These are phyloP conservation scores for Epinephelus fuscoguttatus DNA, from an alignment of 2,113 vertebrate genomes.

Conservation along the genomic window DNA sequence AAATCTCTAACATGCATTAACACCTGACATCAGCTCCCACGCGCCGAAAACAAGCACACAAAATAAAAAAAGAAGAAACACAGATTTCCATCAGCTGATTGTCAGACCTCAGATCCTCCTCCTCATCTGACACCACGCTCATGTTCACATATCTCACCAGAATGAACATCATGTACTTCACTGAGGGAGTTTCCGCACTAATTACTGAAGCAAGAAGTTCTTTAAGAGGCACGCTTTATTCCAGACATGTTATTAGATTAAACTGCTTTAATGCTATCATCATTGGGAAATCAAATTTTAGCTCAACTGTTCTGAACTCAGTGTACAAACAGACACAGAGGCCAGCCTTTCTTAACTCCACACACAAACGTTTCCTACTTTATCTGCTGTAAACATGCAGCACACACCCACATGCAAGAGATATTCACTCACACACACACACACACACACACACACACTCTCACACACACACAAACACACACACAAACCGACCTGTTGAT, in stretches of 20 bases:
- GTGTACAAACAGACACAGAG: neutral
- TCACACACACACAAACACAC: neutral
- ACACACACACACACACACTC: constrained; percentile 7
- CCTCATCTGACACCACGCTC: neutral
- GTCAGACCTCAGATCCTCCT: neutral
- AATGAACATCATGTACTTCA: neutral
- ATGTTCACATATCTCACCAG: neutral
- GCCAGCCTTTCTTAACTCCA: neutral
- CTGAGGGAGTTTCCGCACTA: neutral
- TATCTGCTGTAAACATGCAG: constrained; percentile 1
- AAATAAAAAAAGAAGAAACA: neutral
- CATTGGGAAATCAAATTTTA: constrained; percentile 2
- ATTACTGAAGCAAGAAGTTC: neutral
- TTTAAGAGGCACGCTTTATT: neutral
- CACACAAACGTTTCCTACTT: neutral
- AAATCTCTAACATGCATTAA: neutral
- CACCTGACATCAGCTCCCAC: neutral
- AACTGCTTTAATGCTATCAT: neutral
- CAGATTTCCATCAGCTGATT: neutral
- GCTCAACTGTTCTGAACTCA: neutral
- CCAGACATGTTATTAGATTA: neutral
- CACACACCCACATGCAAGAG: too few relatives aligned
- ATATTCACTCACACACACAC: neutral
- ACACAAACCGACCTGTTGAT: constrained; percentile 81
- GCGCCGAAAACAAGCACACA: neutral